These are phyloP conservation scores for Diadegma fenestrale DNA, from an alignment of 2,888 invertebrate genomes.

Conservation along the genomic window DNA sequence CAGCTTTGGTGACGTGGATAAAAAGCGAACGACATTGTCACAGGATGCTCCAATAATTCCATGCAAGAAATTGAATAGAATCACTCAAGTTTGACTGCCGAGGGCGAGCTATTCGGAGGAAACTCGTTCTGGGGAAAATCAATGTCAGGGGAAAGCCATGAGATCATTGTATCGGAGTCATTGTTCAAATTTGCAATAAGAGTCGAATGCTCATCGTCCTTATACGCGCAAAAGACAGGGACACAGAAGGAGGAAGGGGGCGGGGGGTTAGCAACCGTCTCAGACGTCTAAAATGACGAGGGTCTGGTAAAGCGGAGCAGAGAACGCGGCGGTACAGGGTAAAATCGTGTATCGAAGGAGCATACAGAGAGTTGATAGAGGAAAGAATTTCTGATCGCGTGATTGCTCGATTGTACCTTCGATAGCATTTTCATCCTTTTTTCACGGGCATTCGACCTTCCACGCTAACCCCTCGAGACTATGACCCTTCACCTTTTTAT, in stretches of 20 bases:
- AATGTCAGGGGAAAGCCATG: not conserved
- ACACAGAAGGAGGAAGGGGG: conserved; percentile 10
- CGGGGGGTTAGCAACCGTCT: conserved; percentile 2
- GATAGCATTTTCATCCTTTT: conserved; percentile 58
- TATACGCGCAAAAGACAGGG: not conserved
- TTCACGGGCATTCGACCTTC: conserved; percentile 67
- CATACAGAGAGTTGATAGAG: not conserved
- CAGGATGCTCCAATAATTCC: too few relatives aligned
- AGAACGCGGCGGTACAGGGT: conserved; percentile 2
- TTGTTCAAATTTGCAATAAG: not conserved
- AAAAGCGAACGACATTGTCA: too few relatives aligned
- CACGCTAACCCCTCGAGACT: conserved; percentile 57
- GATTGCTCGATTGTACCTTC: conserved; percentile 83
- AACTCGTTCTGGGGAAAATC: not conserved
- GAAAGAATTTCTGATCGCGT: conserved; percentile 79
- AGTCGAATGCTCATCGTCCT: not conserved
- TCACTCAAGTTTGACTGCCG: too few relatives aligned
- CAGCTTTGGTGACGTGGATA: too few relatives aligned
- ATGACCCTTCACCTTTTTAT: conserved; percentile 70
- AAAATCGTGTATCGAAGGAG: not conserved
- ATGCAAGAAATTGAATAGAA: too few relatives aligned
- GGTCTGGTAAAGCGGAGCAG: conserved; percentile 3
- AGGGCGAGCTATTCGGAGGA: not conserved
- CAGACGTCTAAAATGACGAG: conserved; percentile 42
- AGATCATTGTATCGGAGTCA: not conserved